Evolutionary conservation across 2,888 invertebrate genomes (phyloP).

Genomic region (Drosophila rellima): DNA sequence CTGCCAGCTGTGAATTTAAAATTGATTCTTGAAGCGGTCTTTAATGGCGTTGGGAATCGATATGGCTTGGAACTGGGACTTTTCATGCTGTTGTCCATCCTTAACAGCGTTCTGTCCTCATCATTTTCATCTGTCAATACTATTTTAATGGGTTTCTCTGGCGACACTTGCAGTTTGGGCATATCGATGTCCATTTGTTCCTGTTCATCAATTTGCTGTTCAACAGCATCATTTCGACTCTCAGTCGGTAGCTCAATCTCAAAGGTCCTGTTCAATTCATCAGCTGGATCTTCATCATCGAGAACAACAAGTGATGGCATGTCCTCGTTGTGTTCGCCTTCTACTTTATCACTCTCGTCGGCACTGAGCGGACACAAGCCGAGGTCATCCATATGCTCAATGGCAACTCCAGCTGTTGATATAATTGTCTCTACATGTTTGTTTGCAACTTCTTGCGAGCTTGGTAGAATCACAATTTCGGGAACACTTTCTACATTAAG

Average conservation of each 20-base stretch:
- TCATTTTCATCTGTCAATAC: slow-evolving; percentile 21
- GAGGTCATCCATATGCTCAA: slow-evolving; percentile 60
- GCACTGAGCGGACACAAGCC: slow-evolving; percentile 62
- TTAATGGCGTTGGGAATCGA: slow-evolving; percentile 33
- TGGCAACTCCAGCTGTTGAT: background rate
- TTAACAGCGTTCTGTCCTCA: slow-evolving; percentile 24
- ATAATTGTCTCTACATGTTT: background rate
- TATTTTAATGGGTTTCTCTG: slow-evolving; percentile 24
- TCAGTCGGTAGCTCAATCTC: slow-evolving; percentile 22
- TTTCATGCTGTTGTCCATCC: background rate
- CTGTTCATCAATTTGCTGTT: background rate
- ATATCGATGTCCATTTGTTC: slow-evolving; percentile 1
- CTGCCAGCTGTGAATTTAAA: slow-evolving; percentile 27
- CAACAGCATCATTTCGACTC: background rate
- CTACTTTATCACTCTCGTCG: slow-evolving; percentile 25
- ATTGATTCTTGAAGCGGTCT: slow-evolving; percentile 25
- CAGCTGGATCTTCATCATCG: slow-evolving; percentile 58
- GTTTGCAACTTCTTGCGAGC: background rate
- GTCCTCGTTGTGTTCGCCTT: slow-evolving; percentile 43
- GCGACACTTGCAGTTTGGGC: background rate
- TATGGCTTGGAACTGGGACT: background rate
- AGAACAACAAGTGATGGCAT: slow-evolving; percentile 70
- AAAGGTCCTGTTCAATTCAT: slow-evolving; percentile 20
- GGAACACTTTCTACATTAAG: background rate
- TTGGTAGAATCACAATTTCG: too few relatives aligned